Percentiles rank a stretch among this genome's conserved stretches.
These are phyloP conservation scores for Gallinago undulata DNA, from an alignment of 2,113 vertebrate species.

Conservation along the genomic window DNA sequence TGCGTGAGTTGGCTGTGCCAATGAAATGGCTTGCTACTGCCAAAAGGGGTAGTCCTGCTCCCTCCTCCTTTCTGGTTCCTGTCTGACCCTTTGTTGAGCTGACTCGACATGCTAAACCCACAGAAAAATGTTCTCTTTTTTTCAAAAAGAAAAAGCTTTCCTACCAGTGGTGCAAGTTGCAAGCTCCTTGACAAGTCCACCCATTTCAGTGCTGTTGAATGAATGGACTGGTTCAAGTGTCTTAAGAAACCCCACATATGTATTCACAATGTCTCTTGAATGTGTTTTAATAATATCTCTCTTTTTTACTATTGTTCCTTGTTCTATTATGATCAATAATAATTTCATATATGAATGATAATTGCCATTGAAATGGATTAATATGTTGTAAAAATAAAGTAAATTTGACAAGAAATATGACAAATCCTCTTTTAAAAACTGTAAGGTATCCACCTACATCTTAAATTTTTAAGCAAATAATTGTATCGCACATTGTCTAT, in stretches of 20 bases:
- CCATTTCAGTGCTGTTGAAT: not conserved
- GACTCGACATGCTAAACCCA: not conserved
- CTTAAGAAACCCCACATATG: not conserved
- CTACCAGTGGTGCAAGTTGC: not conserved
- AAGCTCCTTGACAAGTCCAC: not conserved
- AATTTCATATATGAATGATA: not conserved
- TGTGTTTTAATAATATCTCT: not conserved
- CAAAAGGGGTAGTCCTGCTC: conserved; percentile 1
- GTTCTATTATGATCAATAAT: not conserved
- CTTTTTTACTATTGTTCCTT: not conserved
- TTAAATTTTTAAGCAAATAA: not conserved
- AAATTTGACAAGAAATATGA: not conserved
- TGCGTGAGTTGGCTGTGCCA: not conserved
- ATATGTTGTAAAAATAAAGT: not conserved
- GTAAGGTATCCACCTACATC: not conserved
- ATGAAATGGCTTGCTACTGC: not conserved
- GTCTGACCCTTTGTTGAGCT: not conserved
- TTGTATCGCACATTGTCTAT: not conserved
- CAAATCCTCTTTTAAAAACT: not conserved
- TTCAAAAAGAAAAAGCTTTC: not conserved
- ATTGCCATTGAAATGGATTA: not conserved
- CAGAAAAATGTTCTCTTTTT: not conserved
- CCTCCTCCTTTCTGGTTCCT: conserved; percentile 13
- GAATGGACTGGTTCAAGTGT: not conserved
- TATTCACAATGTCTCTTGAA: not conserved